Evolutionary conservation across 2,797 vertebrate genomes (phyloP).

Genomic region (Rousettus madagascariensis): DNA sequence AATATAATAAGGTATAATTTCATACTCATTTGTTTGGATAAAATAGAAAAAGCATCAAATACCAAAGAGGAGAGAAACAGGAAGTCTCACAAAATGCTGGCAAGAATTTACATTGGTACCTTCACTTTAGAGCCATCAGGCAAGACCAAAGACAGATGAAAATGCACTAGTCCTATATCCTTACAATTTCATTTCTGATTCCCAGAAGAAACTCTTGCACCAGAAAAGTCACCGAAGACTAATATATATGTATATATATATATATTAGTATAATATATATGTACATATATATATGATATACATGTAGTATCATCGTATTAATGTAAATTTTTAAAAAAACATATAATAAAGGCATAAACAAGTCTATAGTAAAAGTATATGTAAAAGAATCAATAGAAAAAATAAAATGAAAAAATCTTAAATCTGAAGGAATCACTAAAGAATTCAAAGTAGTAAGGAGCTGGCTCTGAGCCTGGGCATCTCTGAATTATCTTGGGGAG

Average conservation of each 20-base stretch:
- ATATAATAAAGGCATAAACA: not conserved
- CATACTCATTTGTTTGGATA: not conserved
- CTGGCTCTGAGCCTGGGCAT: not conserved
- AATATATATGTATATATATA: not conserved
- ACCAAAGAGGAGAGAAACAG: not conserved
- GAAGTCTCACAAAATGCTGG: not conserved
- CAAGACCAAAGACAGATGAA: not conserved
- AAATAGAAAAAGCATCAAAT: not conserved
- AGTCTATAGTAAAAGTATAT: not conserved
- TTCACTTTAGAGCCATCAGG: not conserved
- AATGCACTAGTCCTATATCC: not conserved
- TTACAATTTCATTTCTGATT: not conserved
- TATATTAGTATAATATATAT: too few relatives aligned
- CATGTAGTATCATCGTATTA: not conserved
- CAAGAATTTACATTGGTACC: not conserved
- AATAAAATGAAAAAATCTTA: not conserved
- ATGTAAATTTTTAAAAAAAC: not conserved
- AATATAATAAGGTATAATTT: not conserved
- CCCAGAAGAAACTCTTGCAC: not conserved
- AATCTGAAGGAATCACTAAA: not conserved
- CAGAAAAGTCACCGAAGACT: not conserved
- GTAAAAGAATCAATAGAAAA: not conserved
- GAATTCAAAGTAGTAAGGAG: not conserved
- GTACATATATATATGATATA: not conserved
- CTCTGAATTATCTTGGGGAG: not conserved